These are phyloP conservation scores for Pyrrhosoma nymphula DNA, from an alignment of 2,888 invertebrate genomes.

Conservation along the genomic window DNA sequence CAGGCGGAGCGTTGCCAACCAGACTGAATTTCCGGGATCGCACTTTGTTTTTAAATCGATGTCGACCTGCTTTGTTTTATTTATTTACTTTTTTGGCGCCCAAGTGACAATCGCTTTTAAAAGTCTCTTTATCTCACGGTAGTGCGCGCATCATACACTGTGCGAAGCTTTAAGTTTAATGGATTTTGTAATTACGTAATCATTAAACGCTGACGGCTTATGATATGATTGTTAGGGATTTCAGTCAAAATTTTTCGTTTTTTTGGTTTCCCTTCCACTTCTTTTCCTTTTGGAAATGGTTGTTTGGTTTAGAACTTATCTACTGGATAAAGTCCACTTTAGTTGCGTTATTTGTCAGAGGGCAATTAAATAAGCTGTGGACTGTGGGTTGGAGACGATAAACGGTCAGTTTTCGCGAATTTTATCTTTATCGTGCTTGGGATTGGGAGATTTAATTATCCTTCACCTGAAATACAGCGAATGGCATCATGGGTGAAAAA, in stretches of 20 bases:
- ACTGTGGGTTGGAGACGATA: neutral
- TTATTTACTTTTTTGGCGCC: neutral
- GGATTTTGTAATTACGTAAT: neutral
- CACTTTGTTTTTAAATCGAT: constrained; percentile 50
- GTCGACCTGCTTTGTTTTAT: constrained; percentile 35
- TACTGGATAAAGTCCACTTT: no score
- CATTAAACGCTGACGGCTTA: neutral
- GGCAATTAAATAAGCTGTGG: neutral
- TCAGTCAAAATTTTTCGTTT: neutral
- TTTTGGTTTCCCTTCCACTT: neutral
- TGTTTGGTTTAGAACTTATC: neutral
- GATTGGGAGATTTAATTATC: neutral
- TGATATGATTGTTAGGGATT: neutral
- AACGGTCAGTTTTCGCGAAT: neutral
- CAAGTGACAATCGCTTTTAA: neutral
- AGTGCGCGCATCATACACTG: neutral
- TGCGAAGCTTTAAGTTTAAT: neutral
- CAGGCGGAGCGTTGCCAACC: constrained; percentile 49
- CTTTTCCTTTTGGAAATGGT: neutral
- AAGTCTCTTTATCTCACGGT: neutral
- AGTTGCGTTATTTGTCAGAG: no score
- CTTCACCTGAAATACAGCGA: neutral
- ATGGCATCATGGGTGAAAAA: neutral
- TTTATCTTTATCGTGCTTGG: neutral
- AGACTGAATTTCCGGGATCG: constrained; percentile 58